Base-by-base conservation (phyloP, 2,888 invertebrate species). In the Nebria brevicollis region DNA sequence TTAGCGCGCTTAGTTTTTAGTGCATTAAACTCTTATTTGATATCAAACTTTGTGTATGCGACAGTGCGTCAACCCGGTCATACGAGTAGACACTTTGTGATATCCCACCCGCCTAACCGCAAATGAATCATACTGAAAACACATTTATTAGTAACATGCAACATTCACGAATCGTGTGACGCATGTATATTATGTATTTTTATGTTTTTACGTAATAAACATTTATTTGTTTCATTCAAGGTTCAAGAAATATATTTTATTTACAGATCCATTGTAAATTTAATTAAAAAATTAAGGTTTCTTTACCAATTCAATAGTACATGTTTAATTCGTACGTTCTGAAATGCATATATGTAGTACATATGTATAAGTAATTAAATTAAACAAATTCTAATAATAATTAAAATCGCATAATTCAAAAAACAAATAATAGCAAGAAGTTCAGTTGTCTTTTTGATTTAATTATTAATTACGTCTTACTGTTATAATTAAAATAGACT, bases 21-120 rank as follows among this genome's bases (percentile, higher is more conserved):
- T 54, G 54, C 54, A 54, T 54, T 54, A 54, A 54, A 54, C 54
- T 54, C 13, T 54, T 13, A 54, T 54, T 54, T 54, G 54, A 54
- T 54, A 54, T 54, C 11, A 54, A 54, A 54, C 54, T 54, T 54
- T 54, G 54, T 7, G 4, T 54, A 54, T 54, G 54, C 13, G 54
- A 54, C 54, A 54, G 54, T 54, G 54, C 54, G 54, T 54, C 54
- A 54, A 54, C 54, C 54, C 54, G 54, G 54, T 54, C 54, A 54
- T 54, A 54, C 54, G 54, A 54, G 54, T 54, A 54, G 54, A 54
- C 54, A 54, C 54, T 3, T 8, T 54, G 54, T 54, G 54, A 54
- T 54, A 54, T 54, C 54, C 54, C 54, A 54, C 7, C 54, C 54
- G 54, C 54, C 54, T 54, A 54, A 54, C 54, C 54, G 7, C 54